Percentiles rank a stretch among this genome's conserved stretches.
These are phyloP conservation scores for Lordiphosa stackelbergi DNA, from an alignment of 1,140 invertebrate genomes.

Conservation along the genomic window DNA sequence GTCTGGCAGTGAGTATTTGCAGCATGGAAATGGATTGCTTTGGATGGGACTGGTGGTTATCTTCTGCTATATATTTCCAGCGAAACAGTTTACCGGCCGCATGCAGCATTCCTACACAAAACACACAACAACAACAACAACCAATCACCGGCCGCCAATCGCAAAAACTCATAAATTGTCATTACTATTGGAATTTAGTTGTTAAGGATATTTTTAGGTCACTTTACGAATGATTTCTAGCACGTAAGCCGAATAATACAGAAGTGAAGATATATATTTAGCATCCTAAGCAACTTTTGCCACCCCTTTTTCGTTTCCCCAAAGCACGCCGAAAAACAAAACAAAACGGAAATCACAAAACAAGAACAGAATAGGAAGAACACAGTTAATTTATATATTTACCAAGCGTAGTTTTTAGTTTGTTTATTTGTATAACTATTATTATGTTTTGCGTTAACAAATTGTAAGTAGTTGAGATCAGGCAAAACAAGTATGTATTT, in stretches of 20 bases:
- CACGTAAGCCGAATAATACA: slow-evolving; percentile 38
- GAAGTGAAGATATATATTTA: slow-evolving; percentile 56
- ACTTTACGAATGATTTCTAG: slow-evolving; percentile 65
- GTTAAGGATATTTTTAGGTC: slow-evolving; percentile 63
- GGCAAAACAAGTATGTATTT: slow-evolving; percentile 45
- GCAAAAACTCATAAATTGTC: slow-evolving; percentile 51
- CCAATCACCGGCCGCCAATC: slow-evolving; percentile 6
- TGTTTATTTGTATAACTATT: slow-evolving; percentile 54
- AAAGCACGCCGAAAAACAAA: slow-evolving; percentile 24
- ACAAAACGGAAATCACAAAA: slow-evolving; percentile 1
- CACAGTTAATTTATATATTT: slow-evolving; percentile 40
- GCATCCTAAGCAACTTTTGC: slow-evolving; percentile 25
- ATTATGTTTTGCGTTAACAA: slow-evolving; percentile 34
- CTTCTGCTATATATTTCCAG: slow-evolving; percentile 15
- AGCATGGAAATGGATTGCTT: not conserved
- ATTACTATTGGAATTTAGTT: slow-evolving; percentile 70
- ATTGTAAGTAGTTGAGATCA: slow-evolving; percentile 50
- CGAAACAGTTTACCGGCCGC: slow-evolving; percentile 42
- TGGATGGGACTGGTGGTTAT: not conserved
- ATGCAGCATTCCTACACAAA: slow-evolving; percentile 65
- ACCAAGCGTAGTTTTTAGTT: slow-evolving; percentile 53
- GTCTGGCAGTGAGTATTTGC: slow-evolving; percentile 27
- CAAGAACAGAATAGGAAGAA: slow-evolving; percentile 5
- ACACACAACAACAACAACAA: slow-evolving; percentile 13
- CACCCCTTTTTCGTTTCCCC: slow-evolving; percentile 27